Percentiles rank a stretch among this genome's conserved stretches.
Evolutionary conservation across 1,140 invertebrate species (phyloP).

Genomic region (Aporrectodea caliginosa): DNA sequence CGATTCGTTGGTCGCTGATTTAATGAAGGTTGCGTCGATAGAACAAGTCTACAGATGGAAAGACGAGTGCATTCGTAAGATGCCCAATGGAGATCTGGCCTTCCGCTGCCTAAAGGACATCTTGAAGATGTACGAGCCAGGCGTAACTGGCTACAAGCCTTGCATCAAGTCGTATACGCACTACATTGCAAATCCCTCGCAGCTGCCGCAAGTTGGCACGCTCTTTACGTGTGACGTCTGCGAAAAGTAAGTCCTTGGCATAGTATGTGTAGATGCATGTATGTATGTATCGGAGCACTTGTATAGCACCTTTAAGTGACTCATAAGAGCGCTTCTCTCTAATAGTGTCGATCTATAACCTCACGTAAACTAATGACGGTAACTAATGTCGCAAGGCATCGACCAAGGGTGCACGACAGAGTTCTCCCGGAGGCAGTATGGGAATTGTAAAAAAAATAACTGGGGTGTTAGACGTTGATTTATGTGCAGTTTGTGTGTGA

Average conservation of each 20-base stretch:
- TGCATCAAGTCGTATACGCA: constrained; percentile 15
- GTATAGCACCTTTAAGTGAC: no score
- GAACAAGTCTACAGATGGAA: constrained; percentile 25
- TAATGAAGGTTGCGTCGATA: constrained; percentile 11
- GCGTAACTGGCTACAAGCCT: constrained; percentile 10
- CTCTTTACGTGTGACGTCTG: constrained; percentile 15
- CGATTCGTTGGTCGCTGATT: not conserved
- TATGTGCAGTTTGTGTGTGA: no score
- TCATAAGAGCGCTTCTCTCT: no score
- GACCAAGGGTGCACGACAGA: no score
- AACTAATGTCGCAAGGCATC: no score
- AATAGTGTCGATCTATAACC: no score
- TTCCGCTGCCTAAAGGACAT: constrained; percentile 12
- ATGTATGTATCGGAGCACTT: no score
- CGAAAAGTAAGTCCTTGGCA: constrained; percentile 10
- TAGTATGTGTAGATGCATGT: no score
- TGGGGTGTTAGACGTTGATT: no score
- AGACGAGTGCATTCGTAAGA: constrained; percentile 16
- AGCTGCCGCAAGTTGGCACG: constrained; percentile 5
- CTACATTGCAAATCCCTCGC: not conserved
- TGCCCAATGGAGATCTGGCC: not conserved
- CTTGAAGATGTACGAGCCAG: constrained; percentile 21
- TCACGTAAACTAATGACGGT: no score
- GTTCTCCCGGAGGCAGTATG: no score
- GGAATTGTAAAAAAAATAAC: no score